Percentiles rank a stretch among this genome's conserved stretches.
Conservation (phyloP, 2,113 vertebrate genomes). For the Ahaetulla prasina region DNA sequence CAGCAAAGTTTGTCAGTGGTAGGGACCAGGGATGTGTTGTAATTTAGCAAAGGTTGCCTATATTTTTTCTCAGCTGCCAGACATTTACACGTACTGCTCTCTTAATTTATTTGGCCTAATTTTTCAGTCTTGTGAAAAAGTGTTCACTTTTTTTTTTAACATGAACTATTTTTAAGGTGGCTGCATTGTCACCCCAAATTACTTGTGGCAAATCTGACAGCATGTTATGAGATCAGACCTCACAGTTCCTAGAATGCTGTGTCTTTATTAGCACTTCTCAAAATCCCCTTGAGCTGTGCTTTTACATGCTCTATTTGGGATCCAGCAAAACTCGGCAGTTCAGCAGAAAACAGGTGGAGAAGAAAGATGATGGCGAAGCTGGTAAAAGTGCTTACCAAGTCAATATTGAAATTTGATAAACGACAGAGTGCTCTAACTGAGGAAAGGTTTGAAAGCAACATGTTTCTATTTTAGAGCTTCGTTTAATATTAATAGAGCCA, state of each 20-base stretch:
- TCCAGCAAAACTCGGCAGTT: conserved; percentile 5
- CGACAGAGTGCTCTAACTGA: conserved; percentile 28
- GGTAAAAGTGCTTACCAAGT: conserved; percentile 23
- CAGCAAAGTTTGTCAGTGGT: background rate
- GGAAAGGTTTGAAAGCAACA: conserved; percentile 9
- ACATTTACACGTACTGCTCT: background rate
- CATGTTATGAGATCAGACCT: background rate
- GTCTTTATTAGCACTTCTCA: background rate
- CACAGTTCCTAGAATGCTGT: background rate
- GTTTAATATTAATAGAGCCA: conserved; percentile 45
- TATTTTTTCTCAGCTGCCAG: background rate
- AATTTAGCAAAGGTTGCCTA: conserved; percentile 10
- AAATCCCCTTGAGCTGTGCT: conserved; percentile 15
- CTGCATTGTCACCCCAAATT: background rate
- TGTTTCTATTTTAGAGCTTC: conserved; percentile 30
- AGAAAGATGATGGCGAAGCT: background rate
- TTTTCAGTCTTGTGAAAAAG: background rate
- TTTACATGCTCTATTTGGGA: background rate
- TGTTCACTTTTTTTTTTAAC: background rate
- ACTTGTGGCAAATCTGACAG: conserved; percentile 1
- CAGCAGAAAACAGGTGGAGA: background rate
- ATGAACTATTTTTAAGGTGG: background rate
- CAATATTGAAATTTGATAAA: conserved; percentile 23
- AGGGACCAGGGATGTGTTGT: background rate
- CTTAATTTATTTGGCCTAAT: background rate